Percentiles rank a stretch among this genome's conserved stretches.
phyloP scores from a whole-genome alignment of 2,888 invertebrate species.

The Amphipyra berbera region DNA sequence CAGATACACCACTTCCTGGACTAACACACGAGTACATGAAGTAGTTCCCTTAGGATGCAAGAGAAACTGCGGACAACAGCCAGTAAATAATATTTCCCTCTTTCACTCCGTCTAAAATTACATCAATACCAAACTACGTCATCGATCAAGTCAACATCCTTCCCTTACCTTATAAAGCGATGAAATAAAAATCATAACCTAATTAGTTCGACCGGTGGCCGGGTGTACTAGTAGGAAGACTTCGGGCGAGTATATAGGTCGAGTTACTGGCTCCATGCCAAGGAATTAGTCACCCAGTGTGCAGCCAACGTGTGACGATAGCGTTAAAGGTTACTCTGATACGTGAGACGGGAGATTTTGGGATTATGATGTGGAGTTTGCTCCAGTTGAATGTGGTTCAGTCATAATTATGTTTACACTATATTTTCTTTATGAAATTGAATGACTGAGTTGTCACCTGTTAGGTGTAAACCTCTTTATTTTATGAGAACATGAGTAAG shows the following conservation, averaged over 20 bases:
- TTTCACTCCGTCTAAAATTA: neutral
- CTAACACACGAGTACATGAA: too few relatives aligned
- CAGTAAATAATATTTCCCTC: neutral
- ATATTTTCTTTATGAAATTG: neutral
- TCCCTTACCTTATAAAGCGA: slow-evolving; percentile 66
- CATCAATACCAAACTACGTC: neutral
- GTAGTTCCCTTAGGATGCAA: too few relatives aligned
- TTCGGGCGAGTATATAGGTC: slow-evolving; percentile 83
- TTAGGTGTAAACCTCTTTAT: too few relatives aligned
- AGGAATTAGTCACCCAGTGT: slow-evolving; percentile 79
- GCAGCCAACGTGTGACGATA: slow-evolving; percentile 77
- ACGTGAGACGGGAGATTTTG: slow-evolving; percentile 56
- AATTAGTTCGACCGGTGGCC: slow-evolving; percentile 75
- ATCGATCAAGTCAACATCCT: slow-evolving; percentile 10
- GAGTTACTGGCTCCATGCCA: slow-evolving; percentile 82
- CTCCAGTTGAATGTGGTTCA: slow-evolving; percentile 20
- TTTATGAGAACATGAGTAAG: too few relatives aligned
- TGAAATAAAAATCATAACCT: slow-evolving; percentile 74
- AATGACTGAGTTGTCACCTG: neutral
- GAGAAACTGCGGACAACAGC: too few relatives aligned
- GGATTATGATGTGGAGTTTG: slow-evolving; percentile 40
- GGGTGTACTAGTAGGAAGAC: slow-evolving; percentile 80
- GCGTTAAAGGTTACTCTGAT: slow-evolving; percentile 81
- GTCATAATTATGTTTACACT: neutral
- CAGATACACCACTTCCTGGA: too few relatives aligned